A percentile compares a stretch with the other conserved stretches of the same genome.
Evolutionary conservation across 2,113 vertebrate genomes (phyloP).

Genomic region (Nibea albiflora): DNA sequence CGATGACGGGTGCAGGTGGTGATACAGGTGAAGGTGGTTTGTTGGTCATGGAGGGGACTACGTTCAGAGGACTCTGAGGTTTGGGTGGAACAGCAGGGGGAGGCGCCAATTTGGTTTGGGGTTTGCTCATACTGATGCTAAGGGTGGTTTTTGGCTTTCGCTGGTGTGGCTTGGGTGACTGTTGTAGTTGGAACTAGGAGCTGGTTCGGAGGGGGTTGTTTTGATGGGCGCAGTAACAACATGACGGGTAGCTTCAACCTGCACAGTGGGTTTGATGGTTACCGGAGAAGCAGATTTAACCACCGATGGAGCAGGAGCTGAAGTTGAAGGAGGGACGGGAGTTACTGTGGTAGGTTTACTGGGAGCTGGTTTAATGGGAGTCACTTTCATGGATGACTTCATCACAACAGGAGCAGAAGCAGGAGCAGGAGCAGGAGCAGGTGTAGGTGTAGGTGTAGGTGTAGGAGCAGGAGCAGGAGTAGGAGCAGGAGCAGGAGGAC

Average conservation of each 20-base stretch:
- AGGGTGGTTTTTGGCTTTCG: conserved; percentile 83
- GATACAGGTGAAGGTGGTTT: conserved; percentile 66
- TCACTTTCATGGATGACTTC: conserved; percentile 82
- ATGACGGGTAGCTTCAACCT: conserved; percentile 14
- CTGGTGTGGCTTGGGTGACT: conserved; percentile 32
- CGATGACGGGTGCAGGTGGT: conserved; percentile 71
- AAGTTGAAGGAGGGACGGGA: conserved; percentile 30
- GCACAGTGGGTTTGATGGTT: conserved; percentile 36
- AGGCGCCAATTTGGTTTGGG: conserved; percentile 62
- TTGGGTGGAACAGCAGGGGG: conserved; percentile 83
- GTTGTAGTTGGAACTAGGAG: conserved; percentile 40
- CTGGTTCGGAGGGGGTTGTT: background rate
- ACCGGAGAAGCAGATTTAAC: conserved; percentile 66
- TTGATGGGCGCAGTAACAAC: conserved; percentile 21
- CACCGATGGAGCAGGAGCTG: conserved; percentile 63
- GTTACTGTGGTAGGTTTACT: conserved; percentile 71
- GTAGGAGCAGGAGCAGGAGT: conserved; percentile 46
- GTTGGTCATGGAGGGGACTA: conserved; percentile 46
- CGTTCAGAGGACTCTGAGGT: conserved; percentile 78
- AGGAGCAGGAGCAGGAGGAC: conserved; percentile 64
- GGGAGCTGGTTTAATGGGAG: conserved; percentile 77
- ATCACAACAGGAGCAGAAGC: conserved; percentile 63
- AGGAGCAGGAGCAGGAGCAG: conserved; percentile 70
- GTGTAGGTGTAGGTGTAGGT: conserved; percentile 55
- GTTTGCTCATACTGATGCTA: conserved; percentile 82